Conservation (phyloP, 2,797 vertebrate species). For the Silurus lanzhouensis region DNA sequence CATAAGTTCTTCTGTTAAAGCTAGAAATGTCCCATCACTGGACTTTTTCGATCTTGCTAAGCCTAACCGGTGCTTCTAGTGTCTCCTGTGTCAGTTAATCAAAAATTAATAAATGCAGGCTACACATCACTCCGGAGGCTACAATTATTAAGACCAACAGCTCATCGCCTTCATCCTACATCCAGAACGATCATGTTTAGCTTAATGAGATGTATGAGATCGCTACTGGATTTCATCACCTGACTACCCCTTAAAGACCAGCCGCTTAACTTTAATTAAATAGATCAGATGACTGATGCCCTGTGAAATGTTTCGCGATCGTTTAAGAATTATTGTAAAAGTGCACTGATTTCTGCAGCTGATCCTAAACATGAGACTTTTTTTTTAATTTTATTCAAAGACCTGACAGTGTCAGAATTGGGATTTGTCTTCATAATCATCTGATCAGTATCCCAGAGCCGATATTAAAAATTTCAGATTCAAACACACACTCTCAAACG, state of each 20-base stretch:
- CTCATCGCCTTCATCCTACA: background rate
- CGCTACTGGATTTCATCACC: slow-evolving; percentile 31
- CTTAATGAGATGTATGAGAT: slow-evolving; percentile 19
- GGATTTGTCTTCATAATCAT: background rate
- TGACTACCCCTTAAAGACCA: slow-evolving; percentile 21
- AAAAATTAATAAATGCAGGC: slow-evolving; percentile 41
- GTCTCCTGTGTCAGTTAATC: slow-evolving; percentile 45
- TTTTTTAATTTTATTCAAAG: background rate
- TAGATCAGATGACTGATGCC: background rate
- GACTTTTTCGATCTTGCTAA: slow-evolving; percentile 31
- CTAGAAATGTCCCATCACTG: background rate
- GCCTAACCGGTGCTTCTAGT: slow-evolving; percentile 21
- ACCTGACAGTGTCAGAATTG: background rate
- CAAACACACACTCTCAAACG: background rate
- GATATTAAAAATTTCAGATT: background rate
- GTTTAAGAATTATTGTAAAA: background rate
- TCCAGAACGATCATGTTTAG: background rate
- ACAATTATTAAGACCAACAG: slow-evolving; percentile 27
- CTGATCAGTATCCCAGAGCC: background rate
- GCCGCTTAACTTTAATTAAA: slow-evolving; percentile 32
- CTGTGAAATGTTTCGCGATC: background rate
- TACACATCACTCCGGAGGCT: slow-evolving; percentile 10
- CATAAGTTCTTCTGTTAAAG: too few species aligned
- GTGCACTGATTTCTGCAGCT: background rate
- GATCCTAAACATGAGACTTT: too few species aligned